Conservation (phyloP, 1,140 invertebrate genomes). For the Micrasema longulum region DNA sequence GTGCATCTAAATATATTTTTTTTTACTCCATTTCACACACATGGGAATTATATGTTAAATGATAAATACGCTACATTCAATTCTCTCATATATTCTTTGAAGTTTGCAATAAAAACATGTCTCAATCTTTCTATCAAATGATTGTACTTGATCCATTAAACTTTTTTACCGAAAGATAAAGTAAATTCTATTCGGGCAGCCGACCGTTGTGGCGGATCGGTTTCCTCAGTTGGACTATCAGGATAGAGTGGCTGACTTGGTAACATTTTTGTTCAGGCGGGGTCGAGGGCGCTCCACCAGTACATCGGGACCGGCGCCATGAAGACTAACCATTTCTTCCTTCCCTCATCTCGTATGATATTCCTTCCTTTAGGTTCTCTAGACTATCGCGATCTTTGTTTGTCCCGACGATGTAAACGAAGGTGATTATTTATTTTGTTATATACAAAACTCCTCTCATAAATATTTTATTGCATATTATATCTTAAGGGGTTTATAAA, state of each 20-base stretch:
- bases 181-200: too few relatives aligned
- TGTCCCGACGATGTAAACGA: constrained; percentile 32
- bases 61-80: too few relatives aligned
- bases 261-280: constrained; percentile 54
- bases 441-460: constrained; percentile 21
- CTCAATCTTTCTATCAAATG: too few relatives aligned
- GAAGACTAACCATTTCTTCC: constrained; percentile 35
- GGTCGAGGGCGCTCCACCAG: constrained; percentile 32
- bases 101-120: too few relatives aligned
- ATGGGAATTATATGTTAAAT: too few relatives aligned
- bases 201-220: too few relatives aligned
- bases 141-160: too few relatives aligned
- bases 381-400: constrained; percentile 22
- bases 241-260: constrained; percentile 49
- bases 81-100: too few relatives aligned
- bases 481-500: too few relatives aligned
- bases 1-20: not conserved
- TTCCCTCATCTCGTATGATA: constrained; percentile 24
- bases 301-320: constrained; percentile 24
- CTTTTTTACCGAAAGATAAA: too few relatives aligned
- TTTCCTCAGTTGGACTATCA: constrained; percentile 34
- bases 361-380: constrained; percentile 15
- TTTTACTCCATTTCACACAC: too few relatives aligned
- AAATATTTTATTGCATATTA: not conserved
- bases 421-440: constrained; percentile 45